Base-by-base conservation (phyloP, 2,797 vertebrate genomes). In the Phalloptychus januarius region DNA sequence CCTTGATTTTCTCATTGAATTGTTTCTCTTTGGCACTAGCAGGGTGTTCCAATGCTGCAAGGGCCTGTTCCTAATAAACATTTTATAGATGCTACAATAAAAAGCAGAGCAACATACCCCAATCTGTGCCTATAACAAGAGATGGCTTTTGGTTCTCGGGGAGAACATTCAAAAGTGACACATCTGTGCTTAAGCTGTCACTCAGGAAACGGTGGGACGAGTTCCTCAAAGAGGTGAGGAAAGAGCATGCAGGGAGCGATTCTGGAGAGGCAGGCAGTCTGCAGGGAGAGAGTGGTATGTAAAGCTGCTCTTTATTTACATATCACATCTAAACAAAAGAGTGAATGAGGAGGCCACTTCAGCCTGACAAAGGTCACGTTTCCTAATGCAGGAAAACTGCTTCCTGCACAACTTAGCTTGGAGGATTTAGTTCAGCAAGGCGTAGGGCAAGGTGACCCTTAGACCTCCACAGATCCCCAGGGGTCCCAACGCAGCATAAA, bases 361-460 rank as follows among this genome's bases (percentile, higher is more conserved):
- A 93, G 91, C 89, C 2, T 70, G 88, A 93, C 94, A 94, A 96
- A 96, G 95, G 94, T 96, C 85, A 28, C 88, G 80, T 82, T 96
- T 96, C 95, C 95, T 94, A 93, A 85, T 82, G 87, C 93, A 95
- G 95, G 94, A 96, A 96, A 95, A 92, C 88, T 91, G 90, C 87
- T 90, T 93, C 95, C 95, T 95, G 94, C 25, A 38, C 23, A 80
- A 77, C 86, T 79, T 48, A 10, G 75, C 74, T 67, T 67, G 79
- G 36, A 74, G 76, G 76, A 84, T 74, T 75, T 18, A 83, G 80
- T 67, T 80, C 81, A 79, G 77, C 73, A 52, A 82, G 83, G 79
- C 85, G 80, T 46, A 74, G 74, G 28, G 72, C 72, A 40, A 56
- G 72, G 71, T 42, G 74, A 83, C 71, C 74, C 81, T 71, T 12